Base-by-base conservation (phyloP, 2,113 vertebrate species). In the Aptenodytes patagonicus region DNA sequence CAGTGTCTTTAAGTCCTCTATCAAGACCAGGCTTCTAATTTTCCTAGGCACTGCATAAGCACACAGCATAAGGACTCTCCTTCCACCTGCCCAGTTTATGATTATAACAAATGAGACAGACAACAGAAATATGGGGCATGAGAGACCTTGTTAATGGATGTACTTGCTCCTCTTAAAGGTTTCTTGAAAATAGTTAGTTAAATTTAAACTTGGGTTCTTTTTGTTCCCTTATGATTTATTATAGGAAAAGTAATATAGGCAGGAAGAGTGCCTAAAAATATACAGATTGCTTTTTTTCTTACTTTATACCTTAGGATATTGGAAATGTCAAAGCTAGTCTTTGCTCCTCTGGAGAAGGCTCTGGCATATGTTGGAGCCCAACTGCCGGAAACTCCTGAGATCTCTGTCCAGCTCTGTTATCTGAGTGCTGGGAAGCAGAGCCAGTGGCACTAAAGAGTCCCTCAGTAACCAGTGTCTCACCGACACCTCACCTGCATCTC, bases 251-350 rank as follows among this genome's bases (percentile, higher is more conserved):
- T 68, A 79, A 64, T 68, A 75, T 32, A 89, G 73, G 21, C 34
- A 65, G 49, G 61, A 85, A 79, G 49, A 85, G 42, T 58, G 25
- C 28, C 82, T 90, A 94, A 95, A 94, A 94, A 95, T 91, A 85
- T 32, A 9, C 25, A 46, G 54, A 46, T 16, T 58, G 14, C 17
- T 40, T 80, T 92, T 95, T 83, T 91, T 51, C 40, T 84, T 78
- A 28, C 28, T 89, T 91, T 84, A 17, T 87, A 61, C 40, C 57
- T 93, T 54, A 77, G 58, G 79, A 73, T 88, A 90, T 42, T 96
- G 78, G 34, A 94, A 96, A 91, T 66, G 71, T 87, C 78, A 95
- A 70, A 84, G 58, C 54, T 83, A 52, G 72, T 92, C 75, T 90
- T 91, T 72, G 57, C 62, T 88, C 1, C 22, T 92, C 2, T 75